phyloP scores from a whole-genome alignment of 2,797 vertebrate genomes.

The Sebastes iracundus region DNA sequence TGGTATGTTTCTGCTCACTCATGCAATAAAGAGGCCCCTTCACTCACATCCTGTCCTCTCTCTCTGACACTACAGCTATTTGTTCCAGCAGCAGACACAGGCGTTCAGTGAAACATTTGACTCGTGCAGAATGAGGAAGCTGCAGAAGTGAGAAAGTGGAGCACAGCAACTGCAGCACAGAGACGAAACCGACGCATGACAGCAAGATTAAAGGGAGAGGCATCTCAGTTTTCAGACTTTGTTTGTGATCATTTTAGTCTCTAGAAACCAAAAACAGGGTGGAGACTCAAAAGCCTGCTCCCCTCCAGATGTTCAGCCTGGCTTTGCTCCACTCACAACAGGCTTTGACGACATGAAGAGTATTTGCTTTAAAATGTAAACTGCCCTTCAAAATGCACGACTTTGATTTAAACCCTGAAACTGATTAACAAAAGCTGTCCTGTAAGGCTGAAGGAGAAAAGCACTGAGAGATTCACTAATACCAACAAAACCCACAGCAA shows the following conservation, averaged over 20 bases:
- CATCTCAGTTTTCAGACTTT: background rate
- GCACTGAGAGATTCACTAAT: background rate
- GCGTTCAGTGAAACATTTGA: background rate
- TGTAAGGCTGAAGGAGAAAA: background rate
- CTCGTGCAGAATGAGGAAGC: background rate
- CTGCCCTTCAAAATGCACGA: background rate
- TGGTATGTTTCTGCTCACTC: background rate
- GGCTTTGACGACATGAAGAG: background rate
- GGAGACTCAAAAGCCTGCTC: background rate
- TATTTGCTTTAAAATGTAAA: background rate
- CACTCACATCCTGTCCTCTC: background rate
- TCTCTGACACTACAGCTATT: background rate
- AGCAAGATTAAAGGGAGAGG: background rate
- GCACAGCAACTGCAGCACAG: background rate
- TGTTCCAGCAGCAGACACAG: background rate
- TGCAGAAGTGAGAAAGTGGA: background rate
- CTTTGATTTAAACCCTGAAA: background rate
- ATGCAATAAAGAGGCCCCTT: background rate
- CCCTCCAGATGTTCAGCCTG: slow-evolving; percentile 31
- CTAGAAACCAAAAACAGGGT: background rate
- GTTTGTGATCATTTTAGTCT: slow-evolving; percentile 6
- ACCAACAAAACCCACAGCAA: background rate
- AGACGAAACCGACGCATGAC: background rate
- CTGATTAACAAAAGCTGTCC: background rate
- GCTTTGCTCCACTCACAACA: background rate